These are phyloP conservation scores for Gasteruption jaculator DNA, from an alignment of 2,888 invertebrate species.

Conservation along the genomic window DNA sequence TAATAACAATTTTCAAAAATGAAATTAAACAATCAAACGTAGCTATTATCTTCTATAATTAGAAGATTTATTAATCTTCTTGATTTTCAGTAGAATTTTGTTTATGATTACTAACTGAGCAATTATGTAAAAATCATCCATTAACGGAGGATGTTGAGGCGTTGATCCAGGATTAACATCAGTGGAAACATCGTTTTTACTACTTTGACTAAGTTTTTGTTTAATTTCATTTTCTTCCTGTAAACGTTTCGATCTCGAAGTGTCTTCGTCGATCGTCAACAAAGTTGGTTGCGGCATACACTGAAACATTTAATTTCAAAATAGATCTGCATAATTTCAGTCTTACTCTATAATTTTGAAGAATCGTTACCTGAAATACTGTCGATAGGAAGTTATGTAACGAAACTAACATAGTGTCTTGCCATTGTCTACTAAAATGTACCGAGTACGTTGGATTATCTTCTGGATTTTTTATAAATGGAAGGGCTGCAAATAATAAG, in stretches of 20 bases:
- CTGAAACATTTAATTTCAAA: slow-evolving; percentile 51
- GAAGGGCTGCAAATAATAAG: slow-evolving; percentile 79
- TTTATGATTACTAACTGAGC: slow-evolving; percentile 63
- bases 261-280: slow-evolving; percentile 82
- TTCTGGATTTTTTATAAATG: slow-evolving; percentile 87
- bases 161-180: slow-evolving; percentile 64
- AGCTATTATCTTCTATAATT: not conserved
- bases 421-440: slow-evolving; percentile 92
- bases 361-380: slow-evolving; percentile 72
- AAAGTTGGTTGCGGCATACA: slow-evolving; percentile 85
- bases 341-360: slow-evolving; percentile 5
- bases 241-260: slow-evolving; percentile 70
- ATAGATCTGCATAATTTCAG: not conserved
- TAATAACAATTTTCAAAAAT: slow-evolving; percentile 31
- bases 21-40: slow-evolving; percentile 9
- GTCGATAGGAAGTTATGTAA: slow-evolving; percentile 90
- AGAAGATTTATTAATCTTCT: slow-evolving; percentile 5
- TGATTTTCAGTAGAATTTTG: not conserved
- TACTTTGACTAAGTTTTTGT: slow-evolving; percentile 55
- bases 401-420: slow-evolving; percentile 86
- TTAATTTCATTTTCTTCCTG: slow-evolving; percentile 79
- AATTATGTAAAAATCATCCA: slow-evolving; percentile 89
- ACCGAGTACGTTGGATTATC: slow-evolving; percentile 83
- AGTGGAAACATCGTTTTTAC: slow-evolving; percentile 55
- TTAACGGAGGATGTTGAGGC: slow-evolving; percentile 72